A percentile compares a stretch with the other conserved stretches of the same genome.
phyloP scores from a whole-genome alignment of 2,113 vertebrate species.

The Eleginops maclovinus region DNA sequence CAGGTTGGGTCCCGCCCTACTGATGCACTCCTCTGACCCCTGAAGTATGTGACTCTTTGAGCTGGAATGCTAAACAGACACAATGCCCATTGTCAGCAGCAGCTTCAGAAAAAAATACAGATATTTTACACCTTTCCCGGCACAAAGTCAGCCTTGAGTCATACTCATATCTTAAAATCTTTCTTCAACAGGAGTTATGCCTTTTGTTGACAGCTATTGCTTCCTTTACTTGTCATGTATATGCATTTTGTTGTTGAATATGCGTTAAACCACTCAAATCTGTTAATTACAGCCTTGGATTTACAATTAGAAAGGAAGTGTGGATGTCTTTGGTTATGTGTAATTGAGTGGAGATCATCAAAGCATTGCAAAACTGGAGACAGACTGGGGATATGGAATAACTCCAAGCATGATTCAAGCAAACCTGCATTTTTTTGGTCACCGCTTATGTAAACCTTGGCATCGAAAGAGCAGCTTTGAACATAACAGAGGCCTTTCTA shows the following conservation, averaged over 20 bases:
- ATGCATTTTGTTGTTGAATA: constrained; percentile 28
- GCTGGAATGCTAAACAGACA: constrained; percentile 67
- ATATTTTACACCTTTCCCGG: constrained; percentile 40
- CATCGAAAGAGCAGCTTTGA: constrained; percentile 28
- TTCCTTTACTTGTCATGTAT: constrained; percentile 34
- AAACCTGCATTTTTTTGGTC: constrained; percentile 41
- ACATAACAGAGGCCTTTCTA: constrained; percentile 18
- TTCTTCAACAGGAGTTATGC: constrained; percentile 27
- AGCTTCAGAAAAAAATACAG: constrained; percentile 32
- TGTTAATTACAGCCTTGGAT: constrained; percentile 52
- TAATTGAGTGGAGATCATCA: constrained; percentile 57
- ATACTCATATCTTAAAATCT: constrained; percentile 10
- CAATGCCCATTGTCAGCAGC: constrained; percentile 62
- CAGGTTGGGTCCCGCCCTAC: constrained; percentile 70
- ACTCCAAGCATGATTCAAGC: constrained; percentile 50
- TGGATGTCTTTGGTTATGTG: constrained; percentile 43
- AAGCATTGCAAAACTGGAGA: constrained; percentile 53
- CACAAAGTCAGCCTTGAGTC: neutral
- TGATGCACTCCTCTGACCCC: constrained; percentile 53
- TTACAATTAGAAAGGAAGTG: constrained; percentile 30
- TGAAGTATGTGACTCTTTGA: constrained; percentile 72
- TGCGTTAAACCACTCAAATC: constrained; percentile 43
- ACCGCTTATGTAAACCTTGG: constrained; percentile 49
- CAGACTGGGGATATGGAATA: constrained; percentile 39
- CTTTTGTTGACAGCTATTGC: constrained; percentile 27